phyloP scores from a whole-genome alignment of 2,888 invertebrate genomes.

The Ptychoptera contaminata region DNA sequence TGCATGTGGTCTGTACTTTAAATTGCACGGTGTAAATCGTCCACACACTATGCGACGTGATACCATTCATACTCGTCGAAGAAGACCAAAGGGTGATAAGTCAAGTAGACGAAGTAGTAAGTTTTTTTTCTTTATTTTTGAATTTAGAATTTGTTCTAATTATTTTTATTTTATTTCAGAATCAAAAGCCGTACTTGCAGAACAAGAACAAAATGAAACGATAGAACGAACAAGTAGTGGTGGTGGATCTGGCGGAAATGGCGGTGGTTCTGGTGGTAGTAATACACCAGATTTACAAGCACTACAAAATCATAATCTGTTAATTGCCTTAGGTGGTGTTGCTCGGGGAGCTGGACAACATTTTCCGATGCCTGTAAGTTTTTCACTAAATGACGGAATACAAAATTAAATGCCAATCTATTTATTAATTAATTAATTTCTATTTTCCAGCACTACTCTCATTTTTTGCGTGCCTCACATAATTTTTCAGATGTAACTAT shows the following conservation, averaged over 20 bases:
- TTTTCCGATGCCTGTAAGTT: conserved; percentile 17
- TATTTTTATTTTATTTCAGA: background rate
- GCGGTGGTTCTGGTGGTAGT: conserved; percentile 6
- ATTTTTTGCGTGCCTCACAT: conserved; percentile 17
- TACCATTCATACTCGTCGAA: conserved; percentile 85
- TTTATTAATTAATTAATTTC: background rate
- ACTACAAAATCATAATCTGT: conserved; percentile 17
- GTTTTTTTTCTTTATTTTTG: background rate
- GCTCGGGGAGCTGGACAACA: conserved; percentile 12
- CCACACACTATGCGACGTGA: conserved; percentile 93
- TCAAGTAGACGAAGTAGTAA: conserved; percentile 35
- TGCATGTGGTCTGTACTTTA: conserved; percentile 95
- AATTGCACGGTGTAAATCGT: conserved; percentile 85
- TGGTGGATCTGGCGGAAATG: background rate
- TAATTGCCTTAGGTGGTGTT: conserved; percentile 17
- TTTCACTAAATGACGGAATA: background rate
- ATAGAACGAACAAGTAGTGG: background rate
- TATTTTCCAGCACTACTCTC: conserved; percentile 13
- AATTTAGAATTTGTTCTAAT: conserved; percentile 2
- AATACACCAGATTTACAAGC: conserved; percentile 15
- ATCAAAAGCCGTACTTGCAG: conserved; percentile 1
- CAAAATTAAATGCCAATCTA: background rate
- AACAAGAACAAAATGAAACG: conserved; percentile 4
- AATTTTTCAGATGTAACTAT: conserved; percentile 9
- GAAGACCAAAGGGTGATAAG: conserved; percentile 63